A percentile compares a stretch with the other conserved stretches of the same genome.
Conservation (phyloP, 2,888 invertebrate genomes). For the Mesodorylaimus sp. region DNA sequence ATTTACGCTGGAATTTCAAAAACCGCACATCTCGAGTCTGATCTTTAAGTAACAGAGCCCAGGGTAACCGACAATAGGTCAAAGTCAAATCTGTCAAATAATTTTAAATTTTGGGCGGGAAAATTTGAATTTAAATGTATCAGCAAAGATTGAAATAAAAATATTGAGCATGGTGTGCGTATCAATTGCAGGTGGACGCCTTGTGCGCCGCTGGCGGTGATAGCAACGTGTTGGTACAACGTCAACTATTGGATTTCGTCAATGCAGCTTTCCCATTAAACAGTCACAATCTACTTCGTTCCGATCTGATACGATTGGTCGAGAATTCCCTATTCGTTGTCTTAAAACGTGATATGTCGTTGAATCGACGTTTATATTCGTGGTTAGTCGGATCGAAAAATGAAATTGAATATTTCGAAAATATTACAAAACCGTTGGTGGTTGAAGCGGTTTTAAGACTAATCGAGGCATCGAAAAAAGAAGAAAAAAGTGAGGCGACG, state of each 20-base stretch:
- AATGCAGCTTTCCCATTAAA: conserved; percentile 64
- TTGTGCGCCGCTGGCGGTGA: conserved; percentile 62
- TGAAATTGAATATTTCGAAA: no score
- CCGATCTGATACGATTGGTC: conserved; percentile 52
- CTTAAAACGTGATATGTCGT: conserved; percentile 65
- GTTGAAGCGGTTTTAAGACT: background rate
- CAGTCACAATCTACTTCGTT: conserved; percentile 39
- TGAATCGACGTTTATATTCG: conserved; percentile 62
- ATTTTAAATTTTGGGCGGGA: no score
- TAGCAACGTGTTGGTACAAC: conserved; percentile 58
- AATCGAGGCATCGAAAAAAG: background rate
- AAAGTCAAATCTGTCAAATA: no score
- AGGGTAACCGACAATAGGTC: no score
- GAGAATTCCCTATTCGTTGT: conserved; percentile 52
- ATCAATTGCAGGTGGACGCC: conserved; percentile 45
- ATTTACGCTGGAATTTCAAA: no score
- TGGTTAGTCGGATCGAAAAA: conserved; percentile 57
- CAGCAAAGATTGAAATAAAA: no score
- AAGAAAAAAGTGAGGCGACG: background rate
- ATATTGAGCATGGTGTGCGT: conserved; percentile 1
- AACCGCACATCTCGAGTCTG: no score
- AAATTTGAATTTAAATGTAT: no score
- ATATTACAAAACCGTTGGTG: no score
- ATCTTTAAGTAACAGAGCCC: no score
- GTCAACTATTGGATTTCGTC: conserved; percentile 62